phyloP scores from a whole-genome alignment of 2,888 invertebrate species.

The Clivina fossor region DNA sequence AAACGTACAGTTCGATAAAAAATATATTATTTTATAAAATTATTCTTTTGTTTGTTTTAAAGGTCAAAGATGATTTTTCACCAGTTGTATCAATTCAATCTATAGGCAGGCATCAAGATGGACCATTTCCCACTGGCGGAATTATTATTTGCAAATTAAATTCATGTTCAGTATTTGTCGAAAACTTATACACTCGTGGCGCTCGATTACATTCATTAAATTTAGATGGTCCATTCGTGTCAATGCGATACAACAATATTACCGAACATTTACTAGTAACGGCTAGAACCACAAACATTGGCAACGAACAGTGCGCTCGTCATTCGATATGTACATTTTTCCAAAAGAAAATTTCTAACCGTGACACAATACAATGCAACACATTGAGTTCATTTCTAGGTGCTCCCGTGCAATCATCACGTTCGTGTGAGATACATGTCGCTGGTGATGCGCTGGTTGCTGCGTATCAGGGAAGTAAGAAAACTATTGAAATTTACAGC shows the following conservation, averaged over 20 bases:
- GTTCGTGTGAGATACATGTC: too few species aligned
- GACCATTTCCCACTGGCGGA: constrained; percentile 58
- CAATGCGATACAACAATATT: constrained; percentile 67
- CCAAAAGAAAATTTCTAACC: too few species aligned
- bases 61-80: constrained; percentile 61
- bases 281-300: constrained; percentile 73
- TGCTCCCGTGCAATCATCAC: too few species aligned
- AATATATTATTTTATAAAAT: neutral
- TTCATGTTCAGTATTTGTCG: constrained; percentile 67
- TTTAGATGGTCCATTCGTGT: constrained; percentile 74
- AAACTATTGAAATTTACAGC: too few species aligned
- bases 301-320: too few species aligned
- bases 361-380: too few species aligned
- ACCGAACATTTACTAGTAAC: constrained; percentile 70
- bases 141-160: constrained; percentile 74
- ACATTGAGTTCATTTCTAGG: too few species aligned
- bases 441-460: too few species aligned
- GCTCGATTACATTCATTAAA: constrained; percentile 56
- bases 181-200: constrained; percentile 43
- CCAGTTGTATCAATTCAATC: constrained; percentile 69
- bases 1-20: neutral
- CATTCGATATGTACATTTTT: too few species aligned
- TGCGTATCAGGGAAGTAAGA: too few species aligned
- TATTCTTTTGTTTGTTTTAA: too few species aligned
- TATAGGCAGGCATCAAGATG: constrained; percentile 53